A percentile compares a stretch with the other conserved stretches of the same genome.
phyloP scores from a whole-genome alignment of 2,113 vertebrate species.

The Rhineura floridana region DNA sequence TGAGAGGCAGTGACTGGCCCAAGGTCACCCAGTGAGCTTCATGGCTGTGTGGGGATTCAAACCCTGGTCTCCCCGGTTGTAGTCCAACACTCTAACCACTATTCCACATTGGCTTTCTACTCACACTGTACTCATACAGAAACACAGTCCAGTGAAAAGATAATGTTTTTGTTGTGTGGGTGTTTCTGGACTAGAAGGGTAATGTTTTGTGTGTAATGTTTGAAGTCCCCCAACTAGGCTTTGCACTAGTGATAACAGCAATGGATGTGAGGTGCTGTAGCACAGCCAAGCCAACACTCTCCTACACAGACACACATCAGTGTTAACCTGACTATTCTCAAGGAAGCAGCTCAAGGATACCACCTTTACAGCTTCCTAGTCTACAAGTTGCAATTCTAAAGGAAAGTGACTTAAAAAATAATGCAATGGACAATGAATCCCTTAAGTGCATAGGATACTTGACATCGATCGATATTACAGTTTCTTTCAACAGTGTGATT shows the following conservation, averaged over 20 bases:
- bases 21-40: no score
- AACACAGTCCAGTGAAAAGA: neutral
- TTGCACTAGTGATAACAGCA: neutral
- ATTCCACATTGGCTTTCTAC: no score
- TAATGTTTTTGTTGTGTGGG: neutral
- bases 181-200: neutral
- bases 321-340: no score
- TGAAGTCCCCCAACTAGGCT: neutral
- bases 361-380: no score
- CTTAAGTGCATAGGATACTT: neutral
- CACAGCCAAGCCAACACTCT: no score
- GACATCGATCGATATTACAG: neutral
- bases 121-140: no score
- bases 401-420: neutral
- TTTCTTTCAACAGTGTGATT: neutral
- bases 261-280: neutral
- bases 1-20: no score
- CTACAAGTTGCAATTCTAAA: neutral
- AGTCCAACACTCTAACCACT: no score
- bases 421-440: neutral
- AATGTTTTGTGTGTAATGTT: neutral
- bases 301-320: neutral
- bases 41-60: no score
- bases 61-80: no score
- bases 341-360: no score